Evolutionary conservation across 1,140 invertebrate genomes (phyloP), one percentile per base, ranked within the genome.

Genomic region (Anastrepha ludens): DNA sequence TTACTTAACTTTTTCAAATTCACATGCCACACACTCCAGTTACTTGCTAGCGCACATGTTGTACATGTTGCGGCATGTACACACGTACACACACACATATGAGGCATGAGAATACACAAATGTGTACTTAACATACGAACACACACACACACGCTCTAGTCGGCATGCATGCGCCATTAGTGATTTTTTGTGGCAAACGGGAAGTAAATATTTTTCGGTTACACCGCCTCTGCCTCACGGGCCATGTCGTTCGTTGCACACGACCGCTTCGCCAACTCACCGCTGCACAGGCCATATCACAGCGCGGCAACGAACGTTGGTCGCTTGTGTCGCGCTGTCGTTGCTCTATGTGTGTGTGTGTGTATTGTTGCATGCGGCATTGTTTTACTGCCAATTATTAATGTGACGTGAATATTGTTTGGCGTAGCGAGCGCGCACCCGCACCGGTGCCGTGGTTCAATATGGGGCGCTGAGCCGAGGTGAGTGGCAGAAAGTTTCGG

Each of bases 331-430:
- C 67, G 15, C 41, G 9, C 13, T 44, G 20, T 47, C 15, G 41
- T 44, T 74, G 39, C 39, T 47, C 6, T 62, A 13, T 62, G 0
- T 62, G 17, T 62, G 17, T 3, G 3, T 44, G 15, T 9, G 65
- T 67, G 39, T 47, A 29, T 6, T 47, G 17, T 74, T 74, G 67
- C 44, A 47, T 17, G 44, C 11, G 67, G 67, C 67, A 74, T 74
- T 50, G 67, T 74, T 74, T 74, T 74, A 74, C 67, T 74, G 67
- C 67, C 67, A 74, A 74, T 74, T 74, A 74, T 74, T 74, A 74
- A 74, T 74, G 67, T 74, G 67, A 74, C 11, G 44, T 74, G 67
- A 47, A 74, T 47, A 74, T 74, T 55, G 67, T 44, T 47, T 47
- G 67, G 67, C 67, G 47, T 67, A 39, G 64, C 8, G 29, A 39